These are phyloP conservation scores for Illadopsis cleaveri DNA, from an alignment of 2,113 vertebrate genomes.

Conservation along the genomic window DNA sequence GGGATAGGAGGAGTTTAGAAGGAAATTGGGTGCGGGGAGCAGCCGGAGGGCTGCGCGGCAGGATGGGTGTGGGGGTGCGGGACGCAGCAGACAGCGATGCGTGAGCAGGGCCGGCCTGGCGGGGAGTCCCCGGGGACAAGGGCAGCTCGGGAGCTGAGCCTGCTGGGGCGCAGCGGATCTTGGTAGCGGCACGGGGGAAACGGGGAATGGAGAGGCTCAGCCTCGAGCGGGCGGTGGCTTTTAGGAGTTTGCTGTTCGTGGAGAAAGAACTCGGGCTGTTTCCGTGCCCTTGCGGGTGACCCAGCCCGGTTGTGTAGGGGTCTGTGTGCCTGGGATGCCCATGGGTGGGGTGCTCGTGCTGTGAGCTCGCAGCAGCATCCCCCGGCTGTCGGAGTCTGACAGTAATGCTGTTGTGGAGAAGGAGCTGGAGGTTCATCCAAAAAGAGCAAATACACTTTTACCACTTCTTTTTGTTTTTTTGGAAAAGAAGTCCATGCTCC, in stretches of 20 bases:
- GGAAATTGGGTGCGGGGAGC: not conserved
- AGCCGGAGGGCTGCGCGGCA: not conserved
- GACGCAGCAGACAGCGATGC: no score
- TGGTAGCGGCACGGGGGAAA: fast-evolving
- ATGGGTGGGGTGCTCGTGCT: not conserved
- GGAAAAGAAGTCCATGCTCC: not conserved
- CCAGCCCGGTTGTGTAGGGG: not conserved
- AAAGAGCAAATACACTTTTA: not conserved
- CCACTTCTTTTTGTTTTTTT: not conserved
- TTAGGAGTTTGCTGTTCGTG: not conserved
- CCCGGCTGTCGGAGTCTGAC: not conserved
- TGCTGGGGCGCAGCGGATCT: not conserved
- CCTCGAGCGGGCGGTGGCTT: not conserved
- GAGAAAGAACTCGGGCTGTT: not conserved
- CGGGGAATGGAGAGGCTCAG: not conserved
- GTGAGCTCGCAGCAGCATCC: not conserved
- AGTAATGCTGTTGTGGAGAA: not conserved
- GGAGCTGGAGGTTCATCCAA: not conserved
- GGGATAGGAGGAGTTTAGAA: not conserved
- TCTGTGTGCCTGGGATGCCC: not conserved
- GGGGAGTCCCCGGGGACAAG: not conserved
- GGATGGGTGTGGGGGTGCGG: not conserved
- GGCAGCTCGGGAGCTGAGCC: not conserved
- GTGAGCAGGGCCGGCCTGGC: not conserved
- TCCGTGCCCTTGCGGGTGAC: not conserved